phyloP scores from a whole-genome alignment of 2,888 invertebrate species.

The Perdita meconis region DNA sequence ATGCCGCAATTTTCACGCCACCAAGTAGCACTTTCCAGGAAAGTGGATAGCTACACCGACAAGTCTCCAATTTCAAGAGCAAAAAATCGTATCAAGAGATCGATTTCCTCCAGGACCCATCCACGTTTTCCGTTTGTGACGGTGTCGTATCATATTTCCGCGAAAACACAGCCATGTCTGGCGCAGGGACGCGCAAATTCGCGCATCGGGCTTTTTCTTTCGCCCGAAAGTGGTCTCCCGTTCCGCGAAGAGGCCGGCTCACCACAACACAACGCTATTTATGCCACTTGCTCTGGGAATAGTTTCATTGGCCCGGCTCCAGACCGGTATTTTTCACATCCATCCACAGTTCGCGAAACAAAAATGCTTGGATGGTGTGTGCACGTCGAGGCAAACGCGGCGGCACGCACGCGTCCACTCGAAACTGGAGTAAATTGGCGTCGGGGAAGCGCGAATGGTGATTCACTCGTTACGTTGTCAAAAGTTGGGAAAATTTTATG shows the following conservation, averaged over 20 bases:
- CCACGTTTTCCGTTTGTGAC: not conserved
- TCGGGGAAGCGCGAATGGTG: conserved; percentile 5
- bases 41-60: too few species aligned
- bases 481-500: too few species aligned
- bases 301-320: conserved; percentile 67
- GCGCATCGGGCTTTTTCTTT: conserved; percentile 17
- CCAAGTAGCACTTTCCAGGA: too few species aligned
- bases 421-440: not conserved
- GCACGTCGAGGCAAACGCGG: conserved; percentile 11
- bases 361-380: conserved; percentile 28
- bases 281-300: conserved; percentile 67
- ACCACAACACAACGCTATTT: conserved; percentile 69
- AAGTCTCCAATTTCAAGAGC: too few species aligned
- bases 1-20: too few species aligned
- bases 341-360: conserved; percentile 37
- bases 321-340: conserved; percentile 63
- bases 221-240: conserved; percentile 25
- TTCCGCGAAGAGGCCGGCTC: conserved; percentile 38
- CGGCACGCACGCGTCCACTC: conserved; percentile 9
- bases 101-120: not conserved
- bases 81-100: too few species aligned
- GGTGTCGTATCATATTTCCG: conserved; percentile 16
- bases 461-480: conserved; percentile 11
- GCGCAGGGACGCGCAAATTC: not conserved
- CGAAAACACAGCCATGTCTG: conserved; percentile 13